A percentile compares a stretch with the other conserved stretches of the same genome.
Conservation (phyloP, 1,140 invertebrate species). For the Apocrypta bakeri region DNA sequence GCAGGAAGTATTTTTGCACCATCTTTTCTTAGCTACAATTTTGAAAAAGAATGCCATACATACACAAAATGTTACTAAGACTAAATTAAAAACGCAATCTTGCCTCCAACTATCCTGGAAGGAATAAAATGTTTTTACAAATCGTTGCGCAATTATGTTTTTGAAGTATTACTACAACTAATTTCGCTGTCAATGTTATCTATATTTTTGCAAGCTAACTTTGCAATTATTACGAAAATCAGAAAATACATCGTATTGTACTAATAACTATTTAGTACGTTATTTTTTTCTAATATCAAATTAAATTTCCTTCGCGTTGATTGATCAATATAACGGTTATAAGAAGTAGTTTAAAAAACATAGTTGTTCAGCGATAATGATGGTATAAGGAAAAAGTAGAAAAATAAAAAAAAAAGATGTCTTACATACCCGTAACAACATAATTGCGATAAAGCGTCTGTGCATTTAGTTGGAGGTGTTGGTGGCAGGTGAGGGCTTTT, state of each 20-base stretch:
- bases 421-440: slow-evolving; percentile 5
- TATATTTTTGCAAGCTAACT: not conserved
- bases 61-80: not conserved
- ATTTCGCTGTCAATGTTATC: not conserved
- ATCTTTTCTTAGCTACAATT: not conserved
- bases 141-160: slow-evolving; percentile 22
- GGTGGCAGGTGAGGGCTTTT: slow-evolving; percentile 26
- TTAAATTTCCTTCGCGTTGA: no score
- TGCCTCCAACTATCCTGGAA: not conserved
- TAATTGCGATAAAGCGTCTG: slow-evolving; percentile 22
- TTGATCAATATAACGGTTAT: not conserved
- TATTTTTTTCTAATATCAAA: no score
- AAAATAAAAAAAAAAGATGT: slow-evolving; percentile 39
- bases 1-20: not conserved
- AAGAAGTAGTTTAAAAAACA: not conserved
- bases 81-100: not conserved
- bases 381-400: slow-evolving; percentile 31
- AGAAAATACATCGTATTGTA: not conserved
- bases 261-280: no score
- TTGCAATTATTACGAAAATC: not conserved
- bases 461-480: slow-evolving; percentile 30
- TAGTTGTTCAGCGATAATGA: slow-evolving; percentile 10
- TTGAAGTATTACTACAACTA: not conserved
- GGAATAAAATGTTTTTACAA: not conserved
- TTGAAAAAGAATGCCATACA: not conserved